phyloP scores from a whole-genome alignment of 2,888 invertebrate genomes.

The Tryphoninae sp. region DNA sequence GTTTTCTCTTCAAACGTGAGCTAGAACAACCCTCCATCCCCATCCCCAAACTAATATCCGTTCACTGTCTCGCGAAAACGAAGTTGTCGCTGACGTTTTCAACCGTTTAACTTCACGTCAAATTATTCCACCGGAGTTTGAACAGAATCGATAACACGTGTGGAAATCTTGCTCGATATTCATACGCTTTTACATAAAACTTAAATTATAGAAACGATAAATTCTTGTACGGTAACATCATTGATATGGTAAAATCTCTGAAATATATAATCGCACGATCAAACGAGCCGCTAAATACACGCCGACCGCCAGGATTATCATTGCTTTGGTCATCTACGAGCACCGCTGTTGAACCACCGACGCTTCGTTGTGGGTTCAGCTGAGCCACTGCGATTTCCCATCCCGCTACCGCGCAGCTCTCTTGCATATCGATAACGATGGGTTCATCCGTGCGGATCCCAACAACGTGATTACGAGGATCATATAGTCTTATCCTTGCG shows the following conservation, averaged over 20 bases:
- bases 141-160: slow-evolving; percentile 34
- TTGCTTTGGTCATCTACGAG: slow-evolving; percentile 49
- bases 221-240: not conserved
- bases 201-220: slow-evolving; percentile 17
- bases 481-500: slow-evolving; percentile 54
- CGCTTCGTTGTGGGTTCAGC: slow-evolving; percentile 56
- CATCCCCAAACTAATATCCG: slow-evolving; percentile 7
- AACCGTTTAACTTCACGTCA: slow-evolving; percentile 73
- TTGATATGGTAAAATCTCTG: not conserved
- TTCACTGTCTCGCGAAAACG: slow-evolving; percentile 48
- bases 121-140: slow-evolving; percentile 68
- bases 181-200: slow-evolving; percentile 17
- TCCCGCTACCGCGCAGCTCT: not conserved
- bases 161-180: slow-evolving; percentile 11
- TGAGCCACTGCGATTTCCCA: slow-evolving; percentile 17
- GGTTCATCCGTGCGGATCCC: slow-evolving; percentile 53
- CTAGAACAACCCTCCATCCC: slow-evolving; percentile 9
- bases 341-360: slow-evolving; percentile 28
- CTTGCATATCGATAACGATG: slow-evolving; percentile 55
- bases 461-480: slow-evolving; percentile 58
- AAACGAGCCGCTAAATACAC: slow-evolving; percentile 51
- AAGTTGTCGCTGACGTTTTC: slow-evolving; percentile 75
- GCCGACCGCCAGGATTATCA: slow-evolving; percentile 56
- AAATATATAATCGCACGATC: slow-evolving; percentile 27
- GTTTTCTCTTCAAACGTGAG: slow-evolving; percentile 23